Evolutionary conservation across 1,140 invertebrate genomes (phyloP).

Genomic region (Araneus ventricosus): DNA sequence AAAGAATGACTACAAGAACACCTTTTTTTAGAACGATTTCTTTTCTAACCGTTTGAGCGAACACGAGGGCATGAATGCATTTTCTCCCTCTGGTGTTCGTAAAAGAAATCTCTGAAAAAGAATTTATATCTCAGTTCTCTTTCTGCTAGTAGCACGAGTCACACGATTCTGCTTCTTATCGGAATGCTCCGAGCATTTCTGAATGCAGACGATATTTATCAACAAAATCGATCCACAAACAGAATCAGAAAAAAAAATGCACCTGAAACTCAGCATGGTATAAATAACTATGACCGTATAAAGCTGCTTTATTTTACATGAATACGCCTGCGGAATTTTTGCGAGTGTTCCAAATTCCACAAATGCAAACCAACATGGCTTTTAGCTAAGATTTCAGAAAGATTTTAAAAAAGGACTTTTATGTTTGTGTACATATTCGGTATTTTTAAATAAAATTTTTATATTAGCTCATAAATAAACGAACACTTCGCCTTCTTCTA

Average conservation of each 20-base stretch:
- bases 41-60: background rate
- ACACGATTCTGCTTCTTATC: too few species aligned
- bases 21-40: background rate
- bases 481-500: too few species aligned
- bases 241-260: background rate
- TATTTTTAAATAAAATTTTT: too few species aligned
- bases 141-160: background rate
- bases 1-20: background rate
- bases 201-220: slow-evolving; percentile 5
- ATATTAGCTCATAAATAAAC: too few species aligned
- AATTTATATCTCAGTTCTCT: background rate
- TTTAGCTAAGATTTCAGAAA: too few species aligned
- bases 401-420: too few species aligned
- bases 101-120: background rate
- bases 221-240: background rate
- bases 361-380: background rate
- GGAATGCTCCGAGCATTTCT: background rate
- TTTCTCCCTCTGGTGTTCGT: background rate
- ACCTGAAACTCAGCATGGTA: background rate
- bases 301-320: background rate
- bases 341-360: background rate
- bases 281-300: background rate
- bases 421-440: too few species aligned
- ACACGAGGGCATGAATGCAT: background rate
- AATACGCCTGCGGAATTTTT: background rate